Evolutionary conservation across 2,888 invertebrate genomes (phyloP), one percentile per base, ranked within the genome.

Genomic region (Drosophila paranaensis): DNA sequence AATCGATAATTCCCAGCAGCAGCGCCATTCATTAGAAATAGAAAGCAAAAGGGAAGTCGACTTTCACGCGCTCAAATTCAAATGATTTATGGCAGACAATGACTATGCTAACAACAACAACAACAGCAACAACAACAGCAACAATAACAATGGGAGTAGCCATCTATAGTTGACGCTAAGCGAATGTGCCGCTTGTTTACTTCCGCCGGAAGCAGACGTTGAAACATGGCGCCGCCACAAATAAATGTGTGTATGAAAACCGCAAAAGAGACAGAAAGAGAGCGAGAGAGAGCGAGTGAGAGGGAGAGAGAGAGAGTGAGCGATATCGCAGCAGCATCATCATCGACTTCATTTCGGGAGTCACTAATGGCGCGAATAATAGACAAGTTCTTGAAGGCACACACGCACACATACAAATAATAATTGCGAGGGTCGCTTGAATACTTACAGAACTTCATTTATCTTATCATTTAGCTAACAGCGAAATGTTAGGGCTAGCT

Each of bases 41-140:
- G 20, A 53, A 42, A 64, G 30, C 30, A 33, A 33, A 33, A 13
- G 27, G 77, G 79, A 77, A 77, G 79, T 79, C 63, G 75, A 77
- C 79, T 77, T 77, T 77, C 74, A 77, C 77, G 79, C 77, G 70
- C 50, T 46, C 70, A 79, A 77, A 83, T 74, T 81, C 81, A 63
- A 79, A 83, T 83, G 88, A 83, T 83, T 83, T 87, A 87, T 79
- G 79, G 51, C 45, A 61, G 62, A 56, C 74, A 61, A 77, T 77
- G 73, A 77, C 77, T 66, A 60, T 30, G 66, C 46, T 55, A 71
- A 62, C 55, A 72, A 66, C 51, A 62, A 50, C 43, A 53, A 33
- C 39, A 51, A 14, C n/a, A 61, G n/a, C n/a, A n/a, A n/a, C 25
- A 76, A 42, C 11, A 69, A 35, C 27, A 63, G 35, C 20, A 51